Conservation (phyloP, 2,888 invertebrate genomes). For the Stenodera caucasica region DNA sequence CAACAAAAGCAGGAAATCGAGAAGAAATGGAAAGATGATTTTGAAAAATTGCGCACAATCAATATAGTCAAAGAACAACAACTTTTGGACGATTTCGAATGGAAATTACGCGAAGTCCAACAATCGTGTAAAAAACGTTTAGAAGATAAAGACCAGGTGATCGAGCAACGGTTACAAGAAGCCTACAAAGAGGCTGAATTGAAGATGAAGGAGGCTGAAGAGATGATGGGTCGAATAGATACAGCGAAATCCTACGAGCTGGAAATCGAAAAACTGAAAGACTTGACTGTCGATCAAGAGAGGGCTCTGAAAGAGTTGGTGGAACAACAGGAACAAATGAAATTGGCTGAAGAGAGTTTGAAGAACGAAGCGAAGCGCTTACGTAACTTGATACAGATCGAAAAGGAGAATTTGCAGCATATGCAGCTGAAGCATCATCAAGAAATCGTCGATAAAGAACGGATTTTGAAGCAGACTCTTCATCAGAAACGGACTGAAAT, state of each 20-base stretch:
- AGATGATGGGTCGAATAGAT: constrained; percentile 50
- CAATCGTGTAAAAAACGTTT: constrained; percentile 66
- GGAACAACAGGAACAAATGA: constrained; percentile 62
- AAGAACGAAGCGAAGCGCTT: constrained; percentile 58
- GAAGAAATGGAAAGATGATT: constrained; percentile 67
- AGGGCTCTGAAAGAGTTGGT: constrained; percentile 60
- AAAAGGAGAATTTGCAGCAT: constrained; percentile 54
- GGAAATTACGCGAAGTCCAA: constrained; percentile 79
- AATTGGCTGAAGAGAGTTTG: constrained; percentile 60
- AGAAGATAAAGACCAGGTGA: constrained; percentile 64
- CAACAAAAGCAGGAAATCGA: constrained; percentile 63
- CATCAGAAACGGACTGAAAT: constrained; percentile 61
- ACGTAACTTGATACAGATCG: constrained; percentile 49
- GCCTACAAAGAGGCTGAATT: constrained; percentile 51
- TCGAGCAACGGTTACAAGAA: constrained; percentile 59
- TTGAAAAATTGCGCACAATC: constrained; percentile 68
- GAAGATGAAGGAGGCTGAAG: constrained; percentile 52
- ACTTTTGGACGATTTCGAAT: constrained; percentile 79
- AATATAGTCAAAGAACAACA: constrained; percentile 72
- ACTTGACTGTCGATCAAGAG: constrained; percentile 64
- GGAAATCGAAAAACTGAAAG: constrained; percentile 62
- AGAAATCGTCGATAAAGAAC: constrained; percentile 56
- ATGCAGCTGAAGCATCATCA: constrained; percentile 52
- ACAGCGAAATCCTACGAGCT: constrained; percentile 60
- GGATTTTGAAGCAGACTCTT: constrained; percentile 51